Evolutionary conservation across 2,113 vertebrate genomes (phyloP).

Genomic region (Nothoprocta pentlandii): DNA sequence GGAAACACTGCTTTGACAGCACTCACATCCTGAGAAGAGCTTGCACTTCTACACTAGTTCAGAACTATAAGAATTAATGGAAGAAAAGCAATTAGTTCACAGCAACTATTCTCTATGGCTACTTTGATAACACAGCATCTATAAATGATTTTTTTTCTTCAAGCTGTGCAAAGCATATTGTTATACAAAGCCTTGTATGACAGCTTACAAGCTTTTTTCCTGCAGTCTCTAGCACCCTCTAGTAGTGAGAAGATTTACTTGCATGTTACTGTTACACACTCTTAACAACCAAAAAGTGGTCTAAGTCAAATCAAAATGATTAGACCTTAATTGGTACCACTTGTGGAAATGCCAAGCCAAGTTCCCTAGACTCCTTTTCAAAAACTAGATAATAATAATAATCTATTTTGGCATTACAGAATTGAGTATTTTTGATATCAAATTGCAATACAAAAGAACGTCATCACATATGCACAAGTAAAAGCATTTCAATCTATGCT

Average conservation of each 20-base stretch:
- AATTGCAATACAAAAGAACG: background rate
- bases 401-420: background rate
- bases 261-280: background rate
- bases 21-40: background rate
- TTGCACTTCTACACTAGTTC: background rate
- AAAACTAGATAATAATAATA: background rate
- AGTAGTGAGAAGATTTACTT: background rate
- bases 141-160: background rate
- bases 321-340: fast-evolving
- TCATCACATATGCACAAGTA: background rate
- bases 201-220: background rate
- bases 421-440: fast-evolving
- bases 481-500: fast-evolving
- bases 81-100: background rate
- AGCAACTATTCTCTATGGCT: background rate
- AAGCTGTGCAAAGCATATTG: background rate
- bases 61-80: background rate
- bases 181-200: background rate
- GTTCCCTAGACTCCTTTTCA: background rate
- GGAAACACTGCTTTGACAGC: background rate
- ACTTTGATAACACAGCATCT: background rate
- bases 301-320: background rate
- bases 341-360: background rate
- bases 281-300: background rate
- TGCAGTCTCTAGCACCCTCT: conserved; percentile 3